phyloP scores from a whole-genome alignment of 64 coral and sea anemone species.

The Porites lutea region DNA sequence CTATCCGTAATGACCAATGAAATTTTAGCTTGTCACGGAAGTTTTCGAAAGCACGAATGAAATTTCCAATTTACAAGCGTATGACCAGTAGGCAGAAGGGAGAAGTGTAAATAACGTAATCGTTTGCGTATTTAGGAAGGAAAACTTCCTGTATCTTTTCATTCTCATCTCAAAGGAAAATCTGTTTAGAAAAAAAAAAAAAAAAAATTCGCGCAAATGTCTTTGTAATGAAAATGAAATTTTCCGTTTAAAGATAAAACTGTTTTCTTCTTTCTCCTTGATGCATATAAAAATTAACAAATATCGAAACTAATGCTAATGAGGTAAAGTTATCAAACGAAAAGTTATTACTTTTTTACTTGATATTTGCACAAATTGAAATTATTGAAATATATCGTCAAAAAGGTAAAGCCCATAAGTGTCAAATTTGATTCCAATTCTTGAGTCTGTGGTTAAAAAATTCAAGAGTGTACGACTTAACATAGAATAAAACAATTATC shows the following conservation, averaged over 20 bases:
- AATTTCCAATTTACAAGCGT: constrained; percentile 6
- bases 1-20: background rate
- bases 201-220: background rate
- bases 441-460: no score
- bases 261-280: background rate
- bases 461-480: no score
- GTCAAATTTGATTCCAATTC: no score
- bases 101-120: background rate
- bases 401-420: no score
- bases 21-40: background rate
- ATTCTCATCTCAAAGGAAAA: background rate
- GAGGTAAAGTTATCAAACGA: no score
- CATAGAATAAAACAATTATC: no score
- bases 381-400: background rate
- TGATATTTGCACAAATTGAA: background rate
- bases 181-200: background rate
- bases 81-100: background rate
- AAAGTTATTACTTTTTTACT: background rate
- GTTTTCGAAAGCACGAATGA: background rate
- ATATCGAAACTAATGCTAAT: no score
- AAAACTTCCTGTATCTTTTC: background rate
- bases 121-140: background rate
- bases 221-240: background rate
- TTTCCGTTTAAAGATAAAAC: background rate
- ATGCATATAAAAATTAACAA: background rate